phyloP scores from a whole-genome alignment of 2,113 vertebrate species.

The Orthonyx spaldingii region DNA sequence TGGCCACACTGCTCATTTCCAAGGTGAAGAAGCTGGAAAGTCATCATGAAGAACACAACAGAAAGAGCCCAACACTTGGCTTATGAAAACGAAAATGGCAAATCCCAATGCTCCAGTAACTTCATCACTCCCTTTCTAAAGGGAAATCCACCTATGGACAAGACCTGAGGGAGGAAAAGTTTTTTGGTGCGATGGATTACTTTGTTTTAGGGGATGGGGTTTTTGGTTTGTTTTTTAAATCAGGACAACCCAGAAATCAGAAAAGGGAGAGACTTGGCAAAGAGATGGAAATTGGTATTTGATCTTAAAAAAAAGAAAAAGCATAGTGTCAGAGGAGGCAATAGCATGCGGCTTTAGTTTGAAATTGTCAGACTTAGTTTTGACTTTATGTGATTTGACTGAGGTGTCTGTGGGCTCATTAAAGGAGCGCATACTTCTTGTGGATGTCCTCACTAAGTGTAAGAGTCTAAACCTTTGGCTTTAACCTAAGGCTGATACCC shows the following conservation, averaged over 20 bases:
- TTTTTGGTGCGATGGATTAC: neutral
- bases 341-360: accelerated
- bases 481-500: neutral
- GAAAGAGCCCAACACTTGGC: neutral
- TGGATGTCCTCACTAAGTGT: neutral
- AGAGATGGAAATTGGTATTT: neutral
- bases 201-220: neutral
- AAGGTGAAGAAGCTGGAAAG: neutral
- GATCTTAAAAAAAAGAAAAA: neutral
- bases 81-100: neutral
- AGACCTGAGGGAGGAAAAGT: neutral
- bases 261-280: neutral
- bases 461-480: neutral
- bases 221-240: neutral
- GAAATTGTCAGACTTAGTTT: neutral
- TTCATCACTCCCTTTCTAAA: neutral
- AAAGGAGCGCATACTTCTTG: neutral
- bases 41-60: neutral
- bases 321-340: accelerated
- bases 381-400: neutral
- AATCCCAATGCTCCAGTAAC: neutral
- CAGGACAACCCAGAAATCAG: neutral
- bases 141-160: neutral
- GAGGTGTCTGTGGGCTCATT: neutral
- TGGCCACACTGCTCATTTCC: neutral